Evolutionary conservation across 2,888 invertebrate species (phyloP).

Genomic region (Sympetrum striolatum): DNA sequence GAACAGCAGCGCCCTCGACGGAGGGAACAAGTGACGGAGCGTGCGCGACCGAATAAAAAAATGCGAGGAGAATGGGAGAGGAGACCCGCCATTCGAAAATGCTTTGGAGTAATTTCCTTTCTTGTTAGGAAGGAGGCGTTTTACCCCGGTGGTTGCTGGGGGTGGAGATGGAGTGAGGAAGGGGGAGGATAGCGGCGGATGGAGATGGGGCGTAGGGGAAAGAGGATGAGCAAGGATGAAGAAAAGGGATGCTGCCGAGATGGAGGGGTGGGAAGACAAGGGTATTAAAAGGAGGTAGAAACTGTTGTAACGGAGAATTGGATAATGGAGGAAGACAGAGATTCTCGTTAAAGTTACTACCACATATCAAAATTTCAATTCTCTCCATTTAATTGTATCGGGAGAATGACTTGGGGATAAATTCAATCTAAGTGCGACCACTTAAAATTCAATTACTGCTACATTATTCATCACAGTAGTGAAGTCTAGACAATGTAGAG

Average conservation of each 20-base stretch:
- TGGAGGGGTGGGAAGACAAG: not conserved
- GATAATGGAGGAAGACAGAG: too few species aligned
- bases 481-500: too few species aligned
- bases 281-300: too few species aligned
- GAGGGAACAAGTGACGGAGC: not conserved
- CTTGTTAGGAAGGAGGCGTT: constrained; percentile 18
- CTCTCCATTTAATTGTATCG: too few species aligned
- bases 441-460: too few species aligned
- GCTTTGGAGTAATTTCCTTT: constrained; percentile 45
- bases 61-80: not conserved
- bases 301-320: too few species aligned
- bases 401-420: too few species aligned
- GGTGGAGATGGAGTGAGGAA: not conserved
- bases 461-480: too few species aligned
- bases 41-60: not conserved
- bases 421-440: too few species aligned
- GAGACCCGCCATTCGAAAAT: constrained; percentile 34
- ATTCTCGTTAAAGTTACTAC: too few species aligned
- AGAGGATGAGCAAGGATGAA: not conserved
- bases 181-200: not conserved
- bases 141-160: not conserved
- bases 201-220: not conserved
- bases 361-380: too few species aligned
- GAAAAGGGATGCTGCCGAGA: not conserved
- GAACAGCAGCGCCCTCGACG: not conserved